phyloP scores from a whole-genome alignment of 2,797 vertebrate species.

The Aphelocoma californica region DNA sequence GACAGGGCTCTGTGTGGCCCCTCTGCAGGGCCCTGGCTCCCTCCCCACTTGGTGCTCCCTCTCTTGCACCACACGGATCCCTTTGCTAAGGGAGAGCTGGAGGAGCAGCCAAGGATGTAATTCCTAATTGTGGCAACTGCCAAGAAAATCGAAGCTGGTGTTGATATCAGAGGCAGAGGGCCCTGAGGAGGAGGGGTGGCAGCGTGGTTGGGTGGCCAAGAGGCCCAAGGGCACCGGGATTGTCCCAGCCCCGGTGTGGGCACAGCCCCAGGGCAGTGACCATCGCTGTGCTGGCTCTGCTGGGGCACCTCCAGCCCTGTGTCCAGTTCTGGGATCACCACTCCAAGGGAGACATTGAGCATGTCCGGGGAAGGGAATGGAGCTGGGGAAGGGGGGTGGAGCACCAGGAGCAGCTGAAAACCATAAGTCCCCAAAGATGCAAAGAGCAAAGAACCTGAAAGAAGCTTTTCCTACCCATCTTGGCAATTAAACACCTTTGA shows the following conservation, averaged over 20 bases:
- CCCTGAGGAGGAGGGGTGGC: neutral
- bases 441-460: neutral
- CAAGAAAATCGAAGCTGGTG: neutral
- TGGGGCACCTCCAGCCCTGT: neutral
- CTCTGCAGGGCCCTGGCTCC: neutral
- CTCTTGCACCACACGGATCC: neutral
- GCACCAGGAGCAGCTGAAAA: neutral
- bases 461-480: neutral
- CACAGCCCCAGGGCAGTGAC: no score
- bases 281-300: neutral
- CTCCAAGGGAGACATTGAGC: no score
- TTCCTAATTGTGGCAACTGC: neutral
- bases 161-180: neutral
- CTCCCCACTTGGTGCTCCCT: neutral
- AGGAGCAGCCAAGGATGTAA: neutral
- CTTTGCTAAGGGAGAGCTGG: neutral
- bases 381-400: neutral
- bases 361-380: neutral
- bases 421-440: fast-evolving
- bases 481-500: neutral
- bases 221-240: neutral
- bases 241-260: no score
- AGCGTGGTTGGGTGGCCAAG: neutral
- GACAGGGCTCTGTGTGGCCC: neutral
- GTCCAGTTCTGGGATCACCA: neutral